phyloP scores from a whole-genome alignment of 2,888 invertebrate genomes.

The Microctonus hyperodae region DNA sequence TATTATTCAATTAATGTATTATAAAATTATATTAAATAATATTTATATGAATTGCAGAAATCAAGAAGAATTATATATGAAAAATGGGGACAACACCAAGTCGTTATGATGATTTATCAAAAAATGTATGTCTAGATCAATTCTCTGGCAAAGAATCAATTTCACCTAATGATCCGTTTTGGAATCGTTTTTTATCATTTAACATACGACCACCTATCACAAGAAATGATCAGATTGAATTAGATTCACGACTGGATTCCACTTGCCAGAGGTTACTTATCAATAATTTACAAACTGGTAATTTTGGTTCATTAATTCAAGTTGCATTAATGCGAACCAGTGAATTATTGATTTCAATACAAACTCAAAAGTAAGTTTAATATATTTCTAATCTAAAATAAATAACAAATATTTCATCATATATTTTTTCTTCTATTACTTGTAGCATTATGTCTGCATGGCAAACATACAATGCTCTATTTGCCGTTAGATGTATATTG shows the following conservation, averaged over 20 bases:
- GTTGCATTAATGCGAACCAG: constrained; percentile 84
- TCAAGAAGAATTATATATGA: background rate
- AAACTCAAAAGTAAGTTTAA: constrained; percentile 82
- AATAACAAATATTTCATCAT: no score
- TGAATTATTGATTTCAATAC: constrained; percentile 84
- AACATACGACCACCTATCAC: constrained; percentile 83
- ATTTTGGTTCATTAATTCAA: constrained; percentile 86
- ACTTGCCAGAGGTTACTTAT: constrained; percentile 78
- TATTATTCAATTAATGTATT: background rate
- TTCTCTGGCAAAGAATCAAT: constrained; percentile 85
- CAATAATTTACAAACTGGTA: constrained; percentile 89
- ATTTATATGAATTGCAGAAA: background rate
- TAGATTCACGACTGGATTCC: constrained; percentile 82
- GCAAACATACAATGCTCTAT: constrained; percentile 94
- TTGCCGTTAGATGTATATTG: constrained; percentile 82
- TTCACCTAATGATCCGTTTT: constrained; percentile 87
- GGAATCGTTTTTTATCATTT: constrained; percentile 93
- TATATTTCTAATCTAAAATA: constrained; percentile 26
- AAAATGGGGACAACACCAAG: constrained; percentile 85
- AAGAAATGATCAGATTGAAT: constrained; percentile 68
- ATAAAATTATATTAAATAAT: background rate
- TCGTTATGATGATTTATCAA: constrained; percentile 78
- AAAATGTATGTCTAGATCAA: constrained; percentile 79
- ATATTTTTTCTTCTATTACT: no score
- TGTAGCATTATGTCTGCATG: constrained; percentile 80